Evolutionary conservation across 2,797 vertebrate species (phyloP).

Genomic region (Pangasius mekongensis): DNA sequence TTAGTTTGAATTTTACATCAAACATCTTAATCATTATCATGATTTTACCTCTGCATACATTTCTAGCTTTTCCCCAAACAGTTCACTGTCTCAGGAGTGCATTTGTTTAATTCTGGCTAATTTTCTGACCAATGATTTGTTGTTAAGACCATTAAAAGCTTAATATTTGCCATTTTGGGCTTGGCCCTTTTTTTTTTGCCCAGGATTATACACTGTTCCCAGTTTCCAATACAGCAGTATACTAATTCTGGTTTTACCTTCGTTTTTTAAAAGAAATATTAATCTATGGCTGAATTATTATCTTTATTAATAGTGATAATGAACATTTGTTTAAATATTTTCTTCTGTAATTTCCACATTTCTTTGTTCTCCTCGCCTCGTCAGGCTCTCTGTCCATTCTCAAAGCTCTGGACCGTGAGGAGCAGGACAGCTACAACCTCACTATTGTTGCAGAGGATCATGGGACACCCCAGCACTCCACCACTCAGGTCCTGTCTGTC

Average conservation of each 20-base stretch:
- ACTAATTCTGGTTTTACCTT: neutral
- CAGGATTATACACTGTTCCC: neutral
- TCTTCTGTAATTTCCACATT: conserved; percentile 30
- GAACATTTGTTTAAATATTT: neutral
- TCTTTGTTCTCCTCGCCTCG: conserved; percentile 53
- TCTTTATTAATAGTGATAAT: neutral
- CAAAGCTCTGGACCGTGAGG: conserved; percentile 88
- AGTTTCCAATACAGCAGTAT: neutral
- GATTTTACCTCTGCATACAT: too few species aligned
- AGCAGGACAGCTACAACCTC: conserved; percentile 84
- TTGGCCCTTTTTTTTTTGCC: too few species aligned
- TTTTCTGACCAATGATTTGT: too few species aligned
- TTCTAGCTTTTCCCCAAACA: too few species aligned
- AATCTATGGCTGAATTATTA: neutral
- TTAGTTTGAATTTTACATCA: too few species aligned
- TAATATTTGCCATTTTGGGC: too few species aligned
- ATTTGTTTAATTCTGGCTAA: too few species aligned
- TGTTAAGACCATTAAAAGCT: too few species aligned
- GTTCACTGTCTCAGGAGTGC: too few species aligned
- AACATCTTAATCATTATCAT: too few species aligned
- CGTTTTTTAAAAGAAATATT: neutral
- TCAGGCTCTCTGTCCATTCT: conserved; percentile 82
- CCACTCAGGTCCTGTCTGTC: conserved; percentile 86
- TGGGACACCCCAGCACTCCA: conserved; percentile 84
- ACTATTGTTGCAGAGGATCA: conserved; percentile 89